Evolutionary conservation across 1,140 invertebrate genomes (phyloP), one percentile per base, ranked within the genome.

Genomic region (Sminthurides bifidus): DNA sequence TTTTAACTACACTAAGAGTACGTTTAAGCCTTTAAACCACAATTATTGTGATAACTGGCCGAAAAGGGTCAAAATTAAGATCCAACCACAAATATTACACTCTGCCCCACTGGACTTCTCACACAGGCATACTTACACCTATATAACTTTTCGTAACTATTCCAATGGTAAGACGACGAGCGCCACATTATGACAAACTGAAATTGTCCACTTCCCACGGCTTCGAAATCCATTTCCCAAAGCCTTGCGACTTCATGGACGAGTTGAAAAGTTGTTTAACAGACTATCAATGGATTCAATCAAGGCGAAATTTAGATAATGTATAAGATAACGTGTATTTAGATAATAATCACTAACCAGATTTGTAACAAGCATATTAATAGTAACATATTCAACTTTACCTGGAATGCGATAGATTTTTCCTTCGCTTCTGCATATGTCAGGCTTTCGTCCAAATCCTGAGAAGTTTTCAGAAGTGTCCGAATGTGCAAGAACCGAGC

Each of bases 171-270:
- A 3, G 26, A 2, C 2, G 17, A 21, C 19, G 24, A 21, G 10
- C 27, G 41, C 38, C 17, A 44, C n/a, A 4, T 54, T 27, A 17
- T 50, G 24, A 12, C 1, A 59, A 53, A 17, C 38, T 48, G 44
- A 61, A 65, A 30, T 45, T 45, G 23, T 65, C 63, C 33, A 52
- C 38, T 46, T 65, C 63, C 14, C 57, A 35, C 6, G 63, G 63
- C 24, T 65, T 65, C 0, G 54, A 53, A 41, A 65, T 61, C 63
- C 63, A 65, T 0, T 21, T 44, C 0, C 63, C 63, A n/a, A 54
- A 57, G 8, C 54, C 54, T 2, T 29, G 29, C 19, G 59, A 52
- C 2, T 58, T 26, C 50, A 61, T 56, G 26, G 41, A 40, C 3
- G 40, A 37, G 2, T 55, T 38, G 29, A 64, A 60, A 21, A 43